Evolutionary conservation across 2,113 vertebrate genomes (phyloP).

Genomic region (Oryzias javanicus): DNA sequence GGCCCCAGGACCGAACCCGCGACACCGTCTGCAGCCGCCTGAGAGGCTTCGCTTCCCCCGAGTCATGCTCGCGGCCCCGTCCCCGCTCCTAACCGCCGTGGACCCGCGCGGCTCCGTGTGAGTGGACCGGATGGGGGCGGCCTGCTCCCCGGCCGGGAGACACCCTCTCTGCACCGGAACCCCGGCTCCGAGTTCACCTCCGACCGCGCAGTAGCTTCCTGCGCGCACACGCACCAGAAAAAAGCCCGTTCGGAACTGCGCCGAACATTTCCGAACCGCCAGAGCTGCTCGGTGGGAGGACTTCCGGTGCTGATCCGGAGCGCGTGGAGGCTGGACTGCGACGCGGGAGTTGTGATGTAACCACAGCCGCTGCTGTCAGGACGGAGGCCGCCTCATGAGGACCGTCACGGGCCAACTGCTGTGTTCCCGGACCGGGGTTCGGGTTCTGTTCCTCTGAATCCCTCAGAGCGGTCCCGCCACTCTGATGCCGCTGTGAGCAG

Average conservation of each 20-base stretch:
- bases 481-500: neutral
- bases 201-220: constrained; percentile 13
- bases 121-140: constrained; percentile 38
- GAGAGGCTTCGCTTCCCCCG: too few relatives aligned
- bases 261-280: constrained; percentile 47
- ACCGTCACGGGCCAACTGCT: constrained; percentile 54
- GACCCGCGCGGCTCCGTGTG: too few relatives aligned
- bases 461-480: neutral
- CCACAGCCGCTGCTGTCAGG: neutral
- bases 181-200: constrained; percentile 36
- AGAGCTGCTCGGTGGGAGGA: constrained; percentile 47
- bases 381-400: constrained; percentile 50
- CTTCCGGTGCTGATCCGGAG: constrained; percentile 47
- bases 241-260: constrained; percentile 15
- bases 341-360: constrained; percentile 62
- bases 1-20: too few relatives aligned
- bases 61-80: too few relatives aligned
- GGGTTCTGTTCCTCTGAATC: constrained; percentile 47
- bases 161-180: constrained; percentile 47
- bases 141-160: constrained; percentile 42
- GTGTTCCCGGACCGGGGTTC: constrained; percentile 57
- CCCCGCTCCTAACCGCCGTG: too few relatives aligned
- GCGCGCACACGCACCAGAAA: constrained; percentile 12
- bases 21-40: too few relatives aligned
- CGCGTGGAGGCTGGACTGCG: constrained; percentile 56